These are phyloP conservation scores for Alectura lathami DNA, from an alignment of 2,113 vertebrate species.

Conservation along the genomic window DNA sequence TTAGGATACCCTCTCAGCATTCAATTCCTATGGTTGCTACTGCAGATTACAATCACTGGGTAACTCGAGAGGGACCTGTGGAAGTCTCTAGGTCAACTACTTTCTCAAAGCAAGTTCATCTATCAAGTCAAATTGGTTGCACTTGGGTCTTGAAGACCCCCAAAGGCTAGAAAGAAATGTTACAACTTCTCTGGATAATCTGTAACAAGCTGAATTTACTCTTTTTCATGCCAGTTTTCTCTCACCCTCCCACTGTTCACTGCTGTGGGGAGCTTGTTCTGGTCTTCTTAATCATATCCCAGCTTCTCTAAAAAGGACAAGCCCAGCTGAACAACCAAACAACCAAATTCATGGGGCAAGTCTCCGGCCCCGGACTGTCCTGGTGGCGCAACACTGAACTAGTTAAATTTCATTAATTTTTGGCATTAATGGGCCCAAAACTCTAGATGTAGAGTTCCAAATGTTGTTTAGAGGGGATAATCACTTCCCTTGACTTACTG, in stretches of 20 bases:
- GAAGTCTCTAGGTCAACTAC: background rate
- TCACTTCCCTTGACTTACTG: background rate
- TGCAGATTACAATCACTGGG: background rate
- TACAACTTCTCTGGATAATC: background rate
- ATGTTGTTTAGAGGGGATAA: background rate
- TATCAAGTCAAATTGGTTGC: background rate
- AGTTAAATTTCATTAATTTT: background rate
- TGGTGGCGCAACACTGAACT: background rate
- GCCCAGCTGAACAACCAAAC: too few species aligned
- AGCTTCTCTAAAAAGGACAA: background rate
- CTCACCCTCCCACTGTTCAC: background rate
- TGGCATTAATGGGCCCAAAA: background rate
- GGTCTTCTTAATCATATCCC: background rate
- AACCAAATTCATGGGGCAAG: background rate
- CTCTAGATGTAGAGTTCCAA: background rate
- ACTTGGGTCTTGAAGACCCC: background rate
- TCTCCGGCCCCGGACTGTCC: background rate
- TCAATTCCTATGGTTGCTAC: background rate
- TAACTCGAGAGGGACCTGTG: background rate
- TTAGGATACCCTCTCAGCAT: background rate
- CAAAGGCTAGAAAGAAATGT: background rate
- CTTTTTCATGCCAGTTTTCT: background rate
- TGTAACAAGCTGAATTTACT: rapidly evolving
- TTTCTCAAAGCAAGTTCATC: background rate
- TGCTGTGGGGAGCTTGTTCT: background rate